Evolutionary conservation across 2,888 invertebrate species (phyloP), one percentile per base, ranked within the genome.

Genomic region (Melitaea athalia): DNA sequence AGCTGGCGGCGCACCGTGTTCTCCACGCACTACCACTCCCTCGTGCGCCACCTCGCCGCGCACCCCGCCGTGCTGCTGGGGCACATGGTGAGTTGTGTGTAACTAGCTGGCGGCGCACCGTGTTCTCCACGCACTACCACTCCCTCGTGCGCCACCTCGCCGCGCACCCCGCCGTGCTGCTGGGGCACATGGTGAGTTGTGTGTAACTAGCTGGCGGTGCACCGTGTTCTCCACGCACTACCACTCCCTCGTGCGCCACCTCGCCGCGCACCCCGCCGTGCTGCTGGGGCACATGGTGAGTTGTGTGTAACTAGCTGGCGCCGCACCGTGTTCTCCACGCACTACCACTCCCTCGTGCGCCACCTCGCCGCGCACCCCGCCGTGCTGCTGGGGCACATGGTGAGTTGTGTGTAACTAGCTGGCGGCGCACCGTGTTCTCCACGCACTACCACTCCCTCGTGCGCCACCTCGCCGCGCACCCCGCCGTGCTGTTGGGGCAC

Each of bases 391-490:
- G 97, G 96, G 0, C 98, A 99, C 82, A 99, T 99, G 99, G 98
- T 98, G 24, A 24, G 24, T 24, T 24, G 24, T 24, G 24, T 24
- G 24, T 24, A 3, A 24, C 24, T 24, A 24, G 24, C 24, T 24
- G 24, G 24, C 24, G 24, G 1, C 24, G 24, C 24, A 24, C 24
- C 24, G 24, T 99, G 47, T 99, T 99, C 89, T 97, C 98, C 0
- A 98, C 98, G 2, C 98, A 98, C 88, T 99, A 99, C 88, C 99
- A 99, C 88, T 95, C 96, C 64, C 93, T 99, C 50, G 97, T 99
- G 45, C 96, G 97, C 77, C 95, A 96, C 83, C 96, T 98, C 79
- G 93, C 95, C 59, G 88, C 92, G 10, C 94, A 96, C 78, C 85
- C 94, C 0, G 92, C 94, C 59, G 94, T 98, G 62, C 93, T 95